Base-by-base conservation (phyloP, 1,140 invertebrate genomes). In the Lycorma delicatula region DNA sequence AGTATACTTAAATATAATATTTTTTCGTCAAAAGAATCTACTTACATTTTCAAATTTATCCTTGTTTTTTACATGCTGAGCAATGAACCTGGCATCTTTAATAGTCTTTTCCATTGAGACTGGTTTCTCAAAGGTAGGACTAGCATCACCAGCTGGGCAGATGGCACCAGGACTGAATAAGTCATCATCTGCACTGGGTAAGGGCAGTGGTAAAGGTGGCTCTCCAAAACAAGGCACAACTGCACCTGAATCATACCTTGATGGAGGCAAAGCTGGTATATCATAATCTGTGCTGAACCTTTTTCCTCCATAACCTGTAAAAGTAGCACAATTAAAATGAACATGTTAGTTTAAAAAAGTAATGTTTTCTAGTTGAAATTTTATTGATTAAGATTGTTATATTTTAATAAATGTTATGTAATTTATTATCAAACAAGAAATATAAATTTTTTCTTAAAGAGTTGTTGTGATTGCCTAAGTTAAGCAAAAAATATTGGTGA, bases 1-100 rank as follows among this genome's bases (percentile, higher is more conserved):
- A n/a, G n/a, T n/a, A n/a, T n/a, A n/a, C n/a, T n/a, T n/a, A n/a
- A n/a, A n/a, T n/a, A n/a, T n/a, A n/a, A n/a, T n/a, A n/a, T n/a
- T n/a, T n/a, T n/a, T n/a, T n/a, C n/a, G n/a, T n/a, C n/a, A n/a
- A n/a, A n/a, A n/a, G n/a, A 20, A 28, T 48, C 66, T 53, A 87
- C 88, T 89, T 77, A 93, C 91, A 73, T 85, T 90, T 72, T 92
- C 89, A 70, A 93, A 94, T 70, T 89, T 89, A 75, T 94, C 91
- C 73, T 93, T 91, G 75, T 95, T 94, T 74, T 85, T 89, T 69
- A 92, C 89, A 72, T 93, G 91, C 74, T 94, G 91, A 70, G 91
- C 91, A 75, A 94, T 93, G 74, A 94, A 95, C 70, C 87, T 84
- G 44, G 91, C 88, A 62, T 90, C 89, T 70, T 89, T 85, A 70